phyloP scores from a whole-genome alignment of 1,140 invertebrate species.

The Subanguina moxae region DNA sequence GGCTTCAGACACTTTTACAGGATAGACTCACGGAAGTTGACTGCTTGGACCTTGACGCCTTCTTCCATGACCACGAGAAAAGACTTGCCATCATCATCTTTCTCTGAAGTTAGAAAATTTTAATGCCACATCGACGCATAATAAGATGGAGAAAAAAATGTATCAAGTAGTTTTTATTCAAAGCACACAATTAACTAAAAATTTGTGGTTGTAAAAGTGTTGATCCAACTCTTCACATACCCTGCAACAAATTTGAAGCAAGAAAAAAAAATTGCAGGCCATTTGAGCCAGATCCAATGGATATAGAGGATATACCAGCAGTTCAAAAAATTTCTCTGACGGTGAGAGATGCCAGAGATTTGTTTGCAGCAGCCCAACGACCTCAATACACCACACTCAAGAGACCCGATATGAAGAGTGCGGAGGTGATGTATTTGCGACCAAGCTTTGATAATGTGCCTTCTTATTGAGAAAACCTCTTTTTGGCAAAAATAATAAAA shows the following conservation, averaged over 20 bases:
- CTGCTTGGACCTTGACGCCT: too few species aligned
- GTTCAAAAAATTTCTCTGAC: conserved; percentile 35
- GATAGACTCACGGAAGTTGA: too few species aligned
- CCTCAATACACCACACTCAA: conserved; percentile 41
- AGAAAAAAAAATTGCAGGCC: not conserved
- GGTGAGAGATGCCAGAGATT: conserved; percentile 47
- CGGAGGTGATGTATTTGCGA: conserved; percentile 51
- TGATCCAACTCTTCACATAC: not conserved
- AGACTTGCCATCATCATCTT: too few species aligned
- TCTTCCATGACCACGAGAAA: too few species aligned
- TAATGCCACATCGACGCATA: too few species aligned
- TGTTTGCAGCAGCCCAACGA: conserved; percentile 24
- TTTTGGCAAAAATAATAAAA: too few species aligned
- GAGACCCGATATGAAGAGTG: conserved; percentile 39
- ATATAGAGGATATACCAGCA: conserved; percentile 40
- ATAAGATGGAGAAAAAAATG: too few species aligned
- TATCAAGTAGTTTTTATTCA: too few species aligned
- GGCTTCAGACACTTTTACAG: too few species aligned
- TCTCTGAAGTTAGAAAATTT: too few species aligned
- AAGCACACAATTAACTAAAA: too few species aligned
- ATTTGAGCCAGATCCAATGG: conserved; percentile 43
- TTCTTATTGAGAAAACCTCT: conserved; percentile 48
- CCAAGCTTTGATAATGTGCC: conserved; percentile 58
- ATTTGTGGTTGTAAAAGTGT: conserved; percentile 16
- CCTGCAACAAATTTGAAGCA: not conserved